These are phyloP conservation scores for Electrona antarctica DNA, from an alignment of 2,113 vertebrate genomes.

Conservation along the genomic window DNA sequence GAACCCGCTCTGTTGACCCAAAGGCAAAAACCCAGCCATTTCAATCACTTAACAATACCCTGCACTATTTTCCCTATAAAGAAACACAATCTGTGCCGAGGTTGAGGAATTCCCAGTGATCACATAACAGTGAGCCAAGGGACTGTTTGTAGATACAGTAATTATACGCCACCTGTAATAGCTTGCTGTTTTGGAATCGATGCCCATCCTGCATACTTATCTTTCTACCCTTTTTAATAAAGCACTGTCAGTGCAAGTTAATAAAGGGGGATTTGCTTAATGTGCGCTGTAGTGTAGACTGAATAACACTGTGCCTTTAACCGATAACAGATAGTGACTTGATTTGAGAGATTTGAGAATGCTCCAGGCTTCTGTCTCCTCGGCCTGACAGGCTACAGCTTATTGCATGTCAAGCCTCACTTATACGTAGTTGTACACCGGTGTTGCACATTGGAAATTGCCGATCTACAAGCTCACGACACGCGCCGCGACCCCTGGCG, in stretches of 20 bases:
- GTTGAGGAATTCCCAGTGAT: conserved; percentile 65
- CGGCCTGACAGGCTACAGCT: conserved; percentile 16
- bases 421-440: not conserved
- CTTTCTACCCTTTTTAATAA: conserved; percentile 78
- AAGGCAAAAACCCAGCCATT: conserved; percentile 51
- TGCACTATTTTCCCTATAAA: conserved; percentile 52
- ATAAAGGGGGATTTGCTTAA: conserved; percentile 64
- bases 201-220: conserved; percentile 69
- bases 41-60: conserved; percentile 62
- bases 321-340: conserved; percentile 38
- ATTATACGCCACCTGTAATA: conserved; percentile 75
- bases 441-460: no score
- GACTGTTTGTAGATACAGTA: conserved; percentile 73
- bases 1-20: conserved; percentile 57
- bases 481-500: no score
- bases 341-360: conserved; percentile 17
- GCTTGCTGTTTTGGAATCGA: conserved; percentile 69
- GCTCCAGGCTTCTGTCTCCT: conserved; percentile 19
- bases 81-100: conserved; percentile 59
- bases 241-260: conserved; percentile 70
- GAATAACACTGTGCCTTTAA: conserved; percentile 34
- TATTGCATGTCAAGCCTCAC: not conserved
- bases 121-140: conserved; percentile 53
- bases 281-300: conserved; percentile 26
- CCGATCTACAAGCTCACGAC: no score